phyloP scores from a whole-genome alignment of 2,797 vertebrate species.

The Enteromius trimaculatus region DNA sequence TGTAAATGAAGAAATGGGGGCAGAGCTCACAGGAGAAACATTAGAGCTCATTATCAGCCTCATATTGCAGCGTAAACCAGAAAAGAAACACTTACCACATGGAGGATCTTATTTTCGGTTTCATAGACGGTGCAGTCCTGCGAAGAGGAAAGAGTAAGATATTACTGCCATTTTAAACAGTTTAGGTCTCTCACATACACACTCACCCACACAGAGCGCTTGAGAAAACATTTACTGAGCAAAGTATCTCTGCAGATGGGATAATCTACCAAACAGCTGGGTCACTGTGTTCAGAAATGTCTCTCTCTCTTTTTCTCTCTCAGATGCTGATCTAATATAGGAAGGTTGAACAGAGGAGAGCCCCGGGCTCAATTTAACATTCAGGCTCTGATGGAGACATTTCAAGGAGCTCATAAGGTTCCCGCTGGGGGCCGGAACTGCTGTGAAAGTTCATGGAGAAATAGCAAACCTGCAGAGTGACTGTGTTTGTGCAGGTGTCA shows the following conservation, averaged over 20 bases:
- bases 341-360: constrained; percentile 46
- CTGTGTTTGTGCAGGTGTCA: constrained; percentile 12
- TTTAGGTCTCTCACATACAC: constrained; percentile 35
- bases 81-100: constrained; percentile 86
- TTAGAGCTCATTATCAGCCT: constrained; percentile 30
- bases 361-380: constrained; percentile 49
- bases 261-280: constrained; percentile 43
- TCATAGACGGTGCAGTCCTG: constrained; percentile 97
- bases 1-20: constrained; percentile 48
- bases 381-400: constrained; percentile 49
- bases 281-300: constrained; percentile 28
- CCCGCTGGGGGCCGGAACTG: not conserved
- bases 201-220: constrained; percentile 57
- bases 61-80: constrained; percentile 20
- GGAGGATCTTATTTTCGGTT: constrained; percentile 97
- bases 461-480: not conserved
- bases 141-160: constrained; percentile 64
- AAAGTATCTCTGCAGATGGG: constrained; percentile 29
- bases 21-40: constrained; percentile 9
- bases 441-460: constrained; percentile 32
- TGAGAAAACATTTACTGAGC: constrained; percentile 60
- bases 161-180: constrained; percentile 27
- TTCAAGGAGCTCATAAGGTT: constrained; percentile 39
- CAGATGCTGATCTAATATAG: constrained; percentile 46
- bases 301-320: constrained; percentile 31